These are phyloP conservation scores for Agapornis canus DNA, from an alignment of 2,797 vertebrate species.

Conservation along the genomic window DNA sequence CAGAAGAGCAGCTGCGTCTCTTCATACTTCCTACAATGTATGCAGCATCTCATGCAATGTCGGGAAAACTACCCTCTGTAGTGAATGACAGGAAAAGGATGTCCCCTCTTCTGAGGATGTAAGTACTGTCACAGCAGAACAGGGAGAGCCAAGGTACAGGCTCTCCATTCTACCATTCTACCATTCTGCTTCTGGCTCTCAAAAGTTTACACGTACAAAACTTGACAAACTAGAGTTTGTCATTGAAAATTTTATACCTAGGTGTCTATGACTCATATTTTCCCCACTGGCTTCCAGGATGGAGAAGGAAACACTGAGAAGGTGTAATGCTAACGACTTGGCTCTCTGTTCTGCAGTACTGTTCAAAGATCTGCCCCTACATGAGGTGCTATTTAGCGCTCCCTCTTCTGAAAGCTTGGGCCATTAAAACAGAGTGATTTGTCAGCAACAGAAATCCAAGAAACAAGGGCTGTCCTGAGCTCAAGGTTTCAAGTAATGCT, in stretches of 20 bases:
- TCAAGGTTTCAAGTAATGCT: not conserved
- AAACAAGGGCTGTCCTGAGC: not conserved
- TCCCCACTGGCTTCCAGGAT: not conserved
- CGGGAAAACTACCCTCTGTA: not conserved
- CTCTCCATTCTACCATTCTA: not conserved
- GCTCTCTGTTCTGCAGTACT: not conserved
- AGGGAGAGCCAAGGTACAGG: not conserved
- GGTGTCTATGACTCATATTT: constrained; percentile 38
- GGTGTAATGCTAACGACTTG: not conserved
- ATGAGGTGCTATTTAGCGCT: not conserved
- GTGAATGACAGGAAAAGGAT: not conserved
- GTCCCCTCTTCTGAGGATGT: not conserved
- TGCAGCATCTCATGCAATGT: not conserved
- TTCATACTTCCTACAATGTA: not conserved
- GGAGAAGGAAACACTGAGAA: constrained; percentile 35
- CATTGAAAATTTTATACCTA: constrained; percentile 13
- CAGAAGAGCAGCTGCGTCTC: not conserved
- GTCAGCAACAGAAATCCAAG: not conserved
- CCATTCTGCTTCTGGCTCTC: not conserved
- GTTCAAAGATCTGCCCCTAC: not conserved
- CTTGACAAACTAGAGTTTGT: constrained; percentile 17
- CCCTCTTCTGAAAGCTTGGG: constrained; percentile 16
- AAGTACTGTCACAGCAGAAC: not conserved
- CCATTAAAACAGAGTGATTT: not conserved
- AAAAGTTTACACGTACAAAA: not conserved